Conservation (phyloP, 2,888 invertebrate genomes). For the Drosophila diplacantha region DNA sequence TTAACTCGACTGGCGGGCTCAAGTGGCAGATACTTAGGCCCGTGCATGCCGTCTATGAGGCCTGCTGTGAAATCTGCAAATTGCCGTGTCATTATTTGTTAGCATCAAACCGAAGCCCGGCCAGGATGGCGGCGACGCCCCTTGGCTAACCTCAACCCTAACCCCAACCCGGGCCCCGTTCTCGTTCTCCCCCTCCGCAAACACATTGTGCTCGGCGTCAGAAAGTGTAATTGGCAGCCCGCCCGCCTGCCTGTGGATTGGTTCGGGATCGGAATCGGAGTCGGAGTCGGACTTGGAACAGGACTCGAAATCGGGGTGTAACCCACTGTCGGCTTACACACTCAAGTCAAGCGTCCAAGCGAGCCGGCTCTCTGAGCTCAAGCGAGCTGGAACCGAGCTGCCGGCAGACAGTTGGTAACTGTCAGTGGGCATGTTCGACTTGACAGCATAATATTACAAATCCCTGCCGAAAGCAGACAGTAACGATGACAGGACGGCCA, state of each 20-base stretch:
- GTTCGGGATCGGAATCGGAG: slow-evolving; percentile 12
- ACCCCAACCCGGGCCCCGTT: slow-evolving; percentile 4
- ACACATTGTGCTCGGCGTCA: slow-evolving; percentile 63
- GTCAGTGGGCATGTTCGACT: slow-evolving; percentile 71
- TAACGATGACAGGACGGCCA: slow-evolving; percentile 66
- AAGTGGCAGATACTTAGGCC: slow-evolving; percentile 29
- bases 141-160: slow-evolving; percentile 22
- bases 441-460: slow-evolving; percentile 75
- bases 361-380: slow-evolving; percentile 20
- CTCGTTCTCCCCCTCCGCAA: slow-evolving; percentile 5
- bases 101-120: slow-evolving; percentile 65
- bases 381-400: slow-evolving; percentile 32
- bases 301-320: slow-evolving; percentile 30
- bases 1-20: slow-evolving; percentile 58
- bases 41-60: slow-evolving; percentile 45
- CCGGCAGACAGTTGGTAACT: slow-evolving; percentile 63
- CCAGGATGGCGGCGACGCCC: slow-evolving; percentile 22
- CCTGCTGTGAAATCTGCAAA: slow-evolving; percentile 76
- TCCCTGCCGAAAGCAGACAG: slow-evolving; percentile 74
- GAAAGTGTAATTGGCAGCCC: slow-evolving; percentile 75
- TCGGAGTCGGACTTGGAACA: slow-evolving; percentile 15
- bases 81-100: slow-evolving; percentile 77
- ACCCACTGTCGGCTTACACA: slow-evolving; percentile 36
- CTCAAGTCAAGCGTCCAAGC: slow-evolving; percentile 65
- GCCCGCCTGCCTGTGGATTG: slow-evolving; percentile 48